Conservation (phyloP, 1,140 invertebrate species). For the Lasioglossum albipes region DNA sequence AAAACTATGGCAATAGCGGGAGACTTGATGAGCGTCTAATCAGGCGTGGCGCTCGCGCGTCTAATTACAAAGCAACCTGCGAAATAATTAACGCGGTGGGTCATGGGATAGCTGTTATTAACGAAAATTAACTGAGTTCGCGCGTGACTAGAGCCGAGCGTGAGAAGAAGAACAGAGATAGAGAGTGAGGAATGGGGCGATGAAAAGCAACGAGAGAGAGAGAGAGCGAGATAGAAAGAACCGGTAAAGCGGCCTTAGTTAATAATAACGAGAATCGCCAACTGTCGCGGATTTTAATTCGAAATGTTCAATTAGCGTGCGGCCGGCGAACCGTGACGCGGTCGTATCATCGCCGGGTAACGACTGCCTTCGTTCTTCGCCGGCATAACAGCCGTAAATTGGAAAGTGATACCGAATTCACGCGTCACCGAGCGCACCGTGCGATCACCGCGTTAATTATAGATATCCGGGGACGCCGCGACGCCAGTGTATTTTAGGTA, state of each 20-base stretch:
- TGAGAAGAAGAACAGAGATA: background rate
- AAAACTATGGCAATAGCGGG: conserved; percentile 10
- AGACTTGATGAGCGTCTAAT: conserved; percentile 27
- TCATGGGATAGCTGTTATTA: conserved; percentile 15
- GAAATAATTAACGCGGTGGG: conserved; percentile 28
- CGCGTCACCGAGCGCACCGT: conserved; percentile 50
- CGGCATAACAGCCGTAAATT: conserved; percentile 56
- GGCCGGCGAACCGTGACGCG: conserved; percentile 50
- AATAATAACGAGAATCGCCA: conserved; percentile 48
- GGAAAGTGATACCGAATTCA: conserved; percentile 63
- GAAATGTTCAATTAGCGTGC: conserved; percentile 60
- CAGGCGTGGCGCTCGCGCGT: background rate
- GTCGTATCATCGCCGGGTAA: conserved; percentile 59
- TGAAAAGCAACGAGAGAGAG: background rate
- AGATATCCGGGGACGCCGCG: conserved; percentile 55
- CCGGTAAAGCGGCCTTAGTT: conserved; percentile 12
- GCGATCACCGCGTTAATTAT: conserved; percentile 63
- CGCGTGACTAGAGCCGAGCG: background rate
- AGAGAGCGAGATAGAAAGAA: too few species aligned
- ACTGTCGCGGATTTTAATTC: conserved; percentile 58
- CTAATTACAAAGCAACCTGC: conserved; percentile 9
- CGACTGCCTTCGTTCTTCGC: conserved; percentile 57
- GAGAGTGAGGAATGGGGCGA: background rate
- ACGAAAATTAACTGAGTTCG: conserved; percentile 28
- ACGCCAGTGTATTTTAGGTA: conserved; percentile 59